Conservation (phyloP, 2,113 vertebrate species). For the Prunella himalayana region DNA sequence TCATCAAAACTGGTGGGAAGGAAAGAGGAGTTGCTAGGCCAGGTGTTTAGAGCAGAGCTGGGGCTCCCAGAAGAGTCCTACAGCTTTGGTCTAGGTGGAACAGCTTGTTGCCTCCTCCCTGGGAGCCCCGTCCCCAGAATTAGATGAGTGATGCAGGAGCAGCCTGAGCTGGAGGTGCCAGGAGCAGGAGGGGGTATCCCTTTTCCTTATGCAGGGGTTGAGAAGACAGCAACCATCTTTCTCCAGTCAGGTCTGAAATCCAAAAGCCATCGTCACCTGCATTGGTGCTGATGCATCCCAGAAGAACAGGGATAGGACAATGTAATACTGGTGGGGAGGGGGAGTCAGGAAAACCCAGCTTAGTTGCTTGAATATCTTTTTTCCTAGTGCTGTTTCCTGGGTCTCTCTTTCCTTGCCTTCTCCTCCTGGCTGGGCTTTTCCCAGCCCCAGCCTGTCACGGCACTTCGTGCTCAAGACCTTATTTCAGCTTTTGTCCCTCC, state of each 20-base stretch:
- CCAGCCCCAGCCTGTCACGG: fast-evolving
- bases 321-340: not conserved
- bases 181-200: fast-evolving
- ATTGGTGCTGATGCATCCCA: not conserved
- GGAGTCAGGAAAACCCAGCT: not conserved
- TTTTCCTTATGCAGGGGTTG: fast-evolving
- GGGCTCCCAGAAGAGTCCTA: not conserved
- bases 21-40: not conserved
- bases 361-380: not conserved
- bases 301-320: not conserved
- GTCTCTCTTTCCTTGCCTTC: not conserved
- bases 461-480: not conserved
- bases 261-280: not conserved
- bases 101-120: not conserved
- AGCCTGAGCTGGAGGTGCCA: not conserved
- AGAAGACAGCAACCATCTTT: not conserved
- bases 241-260: not conserved
- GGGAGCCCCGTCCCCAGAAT: not conserved
- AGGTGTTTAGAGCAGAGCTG: fast-evolving
- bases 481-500: not conserved
- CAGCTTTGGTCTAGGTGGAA: not conserved
- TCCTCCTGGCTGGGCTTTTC: not conserved
- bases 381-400: not conserved
- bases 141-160: not conserved
- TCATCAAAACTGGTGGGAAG: not conserved